phyloP scores from a whole-genome alignment of 1,140 invertebrate species.

The Teleogryllus occipitalis region DNA sequence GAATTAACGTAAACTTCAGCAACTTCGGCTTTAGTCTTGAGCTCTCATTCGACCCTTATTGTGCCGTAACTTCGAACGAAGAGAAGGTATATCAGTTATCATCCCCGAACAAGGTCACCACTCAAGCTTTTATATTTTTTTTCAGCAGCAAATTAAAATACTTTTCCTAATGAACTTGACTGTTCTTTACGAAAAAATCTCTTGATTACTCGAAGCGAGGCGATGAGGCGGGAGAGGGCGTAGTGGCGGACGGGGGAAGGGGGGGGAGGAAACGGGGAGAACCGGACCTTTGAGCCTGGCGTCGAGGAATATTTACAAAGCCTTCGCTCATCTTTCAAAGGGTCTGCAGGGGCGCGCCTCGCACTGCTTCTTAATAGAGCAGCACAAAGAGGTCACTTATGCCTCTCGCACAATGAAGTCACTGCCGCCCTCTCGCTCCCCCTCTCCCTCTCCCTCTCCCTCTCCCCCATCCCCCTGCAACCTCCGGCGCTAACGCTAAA shows the following conservation, averaged over 20 bases:
- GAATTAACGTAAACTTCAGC: not conserved
- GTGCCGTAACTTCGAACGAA: not conserved
- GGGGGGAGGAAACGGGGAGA: too few species aligned
- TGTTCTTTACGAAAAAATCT: not conserved
- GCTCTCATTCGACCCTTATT: not conserved
- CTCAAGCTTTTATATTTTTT: not conserved
- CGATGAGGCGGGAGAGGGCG: not conserved
- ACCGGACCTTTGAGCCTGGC: not conserved
- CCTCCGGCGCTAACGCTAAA: too few species aligned
- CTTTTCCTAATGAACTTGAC: not conserved
- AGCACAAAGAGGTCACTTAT: not conserved
- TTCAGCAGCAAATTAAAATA: conserved; percentile 1
- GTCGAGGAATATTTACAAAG: not conserved
- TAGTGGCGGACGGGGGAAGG: not conserved
- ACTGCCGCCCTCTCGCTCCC: too few species aligned
- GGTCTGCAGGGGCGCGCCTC: not conserved
- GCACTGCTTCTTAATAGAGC: not conserved
- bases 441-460: too few species aligned
- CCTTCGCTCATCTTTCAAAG: not conserved
- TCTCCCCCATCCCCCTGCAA: too few species aligned
- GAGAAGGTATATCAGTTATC: not conserved
- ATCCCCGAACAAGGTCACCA: not conserved
- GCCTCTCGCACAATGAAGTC: not conserved
- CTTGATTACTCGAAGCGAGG: not conserved
- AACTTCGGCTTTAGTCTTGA: not conserved